A percentile compares a stretch with the other conserved stretches of the same genome.
These are phyloP conservation scores for Caiman crocodilus DNA, from an alignment of 2,797 vertebrate species.

Conservation along the genomic window DNA sequence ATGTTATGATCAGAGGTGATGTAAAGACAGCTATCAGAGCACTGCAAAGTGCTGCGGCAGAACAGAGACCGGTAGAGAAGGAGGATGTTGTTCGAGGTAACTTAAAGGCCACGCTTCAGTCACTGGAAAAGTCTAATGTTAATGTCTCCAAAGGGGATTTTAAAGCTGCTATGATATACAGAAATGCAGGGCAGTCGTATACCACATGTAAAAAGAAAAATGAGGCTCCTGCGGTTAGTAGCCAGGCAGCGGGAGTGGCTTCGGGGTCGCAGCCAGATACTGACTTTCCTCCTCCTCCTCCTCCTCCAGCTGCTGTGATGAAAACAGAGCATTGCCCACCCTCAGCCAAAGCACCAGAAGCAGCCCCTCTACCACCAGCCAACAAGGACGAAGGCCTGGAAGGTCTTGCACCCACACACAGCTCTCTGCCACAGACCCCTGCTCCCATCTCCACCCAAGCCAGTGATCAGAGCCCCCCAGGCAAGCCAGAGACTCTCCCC, in stretches of 20 bases:
- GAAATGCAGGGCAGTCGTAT: constrained; percentile 87
- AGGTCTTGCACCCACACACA: constrained; percentile 30
- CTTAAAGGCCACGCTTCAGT: constrained; percentile 85
- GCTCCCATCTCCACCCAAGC: constrained; percentile 77
- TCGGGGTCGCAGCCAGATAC: constrained; percentile 74
- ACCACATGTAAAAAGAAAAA: constrained; percentile 83
- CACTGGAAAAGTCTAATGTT: constrained; percentile 88
- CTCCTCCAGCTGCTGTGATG: constrained; percentile 84
- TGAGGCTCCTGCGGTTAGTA: constrained; percentile 76
- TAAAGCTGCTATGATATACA: constrained; percentile 92
- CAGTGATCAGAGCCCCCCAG: constrained; percentile 69
- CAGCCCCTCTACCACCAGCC: constrained; percentile 31
- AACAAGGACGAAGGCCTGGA: constrained; percentile 57
- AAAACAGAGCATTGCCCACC: constrained; percentile 80
- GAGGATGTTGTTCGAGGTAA: constrained; percentile 88
- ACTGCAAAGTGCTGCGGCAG: constrained; percentile 86
- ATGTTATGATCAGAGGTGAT: constrained; percentile 86
- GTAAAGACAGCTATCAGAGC: constrained; percentile 90
- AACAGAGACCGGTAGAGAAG: constrained; percentile 87
- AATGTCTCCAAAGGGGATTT: constrained; percentile 91
- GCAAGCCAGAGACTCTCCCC: constrained; percentile 81
- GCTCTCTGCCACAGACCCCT: constrained; percentile 39
- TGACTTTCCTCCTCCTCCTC: constrained; percentile 84
- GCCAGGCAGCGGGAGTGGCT: constrained; percentile 80
- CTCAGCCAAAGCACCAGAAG: constrained; percentile 61